phyloP scores from a whole-genome alignment of 2,888 invertebrate genomes.

The Ophioninae sp. region DNA sequence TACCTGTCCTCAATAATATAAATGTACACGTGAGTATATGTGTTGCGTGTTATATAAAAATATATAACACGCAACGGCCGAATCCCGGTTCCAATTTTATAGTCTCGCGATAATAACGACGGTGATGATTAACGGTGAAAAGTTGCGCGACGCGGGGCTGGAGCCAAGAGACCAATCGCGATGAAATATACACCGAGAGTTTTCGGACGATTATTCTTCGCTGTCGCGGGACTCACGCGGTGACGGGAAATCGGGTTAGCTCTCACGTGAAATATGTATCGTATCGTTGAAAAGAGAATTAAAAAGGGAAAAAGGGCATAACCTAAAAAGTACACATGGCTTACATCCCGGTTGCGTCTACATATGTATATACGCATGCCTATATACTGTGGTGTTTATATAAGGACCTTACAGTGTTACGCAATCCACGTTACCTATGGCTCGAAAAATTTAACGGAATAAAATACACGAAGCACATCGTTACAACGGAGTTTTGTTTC shows the following conservation, averaged over 20 bases:
- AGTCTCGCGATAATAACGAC: slow-evolving; percentile 37
- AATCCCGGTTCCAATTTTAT: slow-evolving; percentile 22
- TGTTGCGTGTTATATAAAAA: too few relatives aligned
- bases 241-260: slow-evolving; percentile 56
- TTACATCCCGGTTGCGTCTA: slow-evolving; percentile 25
- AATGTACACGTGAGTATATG: slow-evolving; percentile 1
- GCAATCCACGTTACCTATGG: slow-evolving; percentile 38
- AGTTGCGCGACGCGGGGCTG: slow-evolving; percentile 24
- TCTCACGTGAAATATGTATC: slow-evolving; percentile 54
- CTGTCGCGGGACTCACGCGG: slow-evolving; percentile 31
- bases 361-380: slow-evolving; percentile 46
- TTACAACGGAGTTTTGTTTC: slow-evolving; percentile 64
- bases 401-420: slow-evolving; percentile 30
- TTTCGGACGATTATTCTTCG: slow-evolving; percentile 52
- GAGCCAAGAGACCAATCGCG: slow-evolving; percentile 43
- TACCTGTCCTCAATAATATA: not conserved
- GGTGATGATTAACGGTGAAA: slow-evolving; percentile 42
- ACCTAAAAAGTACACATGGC: slow-evolving; percentile 30
- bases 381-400: slow-evolving; percentile 26
- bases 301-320: slow-evolving; percentile 19
- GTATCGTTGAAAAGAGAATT: slow-evolving; percentile 39
- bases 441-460: slow-evolving; percentile 53
- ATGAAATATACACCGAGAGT: slow-evolving; percentile 48
- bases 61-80: not conserved
- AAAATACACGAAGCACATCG: slow-evolving; percentile 58